Base-by-base conservation (phyloP, 2,888 invertebrate species). In the Drosophila pseudotalamancana region DNA sequence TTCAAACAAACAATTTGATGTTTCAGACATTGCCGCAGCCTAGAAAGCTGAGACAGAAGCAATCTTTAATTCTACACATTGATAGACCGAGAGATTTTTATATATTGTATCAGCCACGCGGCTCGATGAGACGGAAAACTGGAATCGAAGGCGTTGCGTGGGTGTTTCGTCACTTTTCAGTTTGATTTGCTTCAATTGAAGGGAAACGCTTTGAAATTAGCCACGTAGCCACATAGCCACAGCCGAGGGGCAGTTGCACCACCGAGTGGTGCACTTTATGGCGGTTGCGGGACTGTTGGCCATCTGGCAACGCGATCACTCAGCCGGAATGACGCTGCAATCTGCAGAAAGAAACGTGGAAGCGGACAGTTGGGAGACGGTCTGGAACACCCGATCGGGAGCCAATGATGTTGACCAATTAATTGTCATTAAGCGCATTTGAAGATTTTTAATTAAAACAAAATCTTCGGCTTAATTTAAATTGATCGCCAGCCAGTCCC, bases 391-490 rank as follows among this genome's bases (percentile, higher is more conserved):
- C 51, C 64, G 55, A 70, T 77, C 73, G 69, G 42, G 60, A 56
- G 73, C 56, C 73, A 66, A 67, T 56, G 88, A 65, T 78, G 77
- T 76, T 78, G 72, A 64, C 88, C 84, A 85, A 85, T 85, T 85
- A 85, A 85, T 85, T 88, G 88, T 87, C 78, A 85, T 85, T 85
- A 85, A 88, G 85, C 87, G 85, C 69, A 84, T 88, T 85, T 77
- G 84, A 88, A 88, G 84, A 85, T 85, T 85, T 87, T 85, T 87
- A 85, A 85, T 85, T 85, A 85, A 85, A 87, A 70, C 84, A 78
- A 85, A 85, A 85, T 85, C 84, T 85, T 85, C 84, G 49, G 67
- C 65, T 88, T 87, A 85, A 85, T 85, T 85, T 85, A 88, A 85
- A 85, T 88, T 85, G 84, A 85, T 85, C 88, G 72, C 67, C 74